A percentile compares a stretch with the other conserved stretches of the same genome.
These are phyloP conservation scores for Idaea dimidiata DNA, from an alignment of 2,888 invertebrate species.

Conservation along the genomic window DNA sequence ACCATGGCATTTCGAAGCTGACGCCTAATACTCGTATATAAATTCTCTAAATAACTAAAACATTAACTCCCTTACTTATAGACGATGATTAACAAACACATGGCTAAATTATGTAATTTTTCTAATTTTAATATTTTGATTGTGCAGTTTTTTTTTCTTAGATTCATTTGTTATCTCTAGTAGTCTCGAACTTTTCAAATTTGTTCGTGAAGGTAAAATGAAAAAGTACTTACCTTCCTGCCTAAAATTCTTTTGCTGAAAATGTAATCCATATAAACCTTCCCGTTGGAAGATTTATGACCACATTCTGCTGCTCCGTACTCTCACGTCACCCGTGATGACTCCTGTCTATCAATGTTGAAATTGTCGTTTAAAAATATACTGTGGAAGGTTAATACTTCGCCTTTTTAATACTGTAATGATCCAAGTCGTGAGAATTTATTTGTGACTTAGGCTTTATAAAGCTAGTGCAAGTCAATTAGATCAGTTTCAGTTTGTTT, in stretches of 20 bases:
- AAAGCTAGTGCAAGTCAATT: too few relatives aligned
- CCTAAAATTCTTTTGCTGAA: neutral
- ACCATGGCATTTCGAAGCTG: neutral
- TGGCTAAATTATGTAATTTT: too few relatives aligned
- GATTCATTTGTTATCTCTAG: too few relatives aligned
- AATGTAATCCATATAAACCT: conserved; percentile 46
- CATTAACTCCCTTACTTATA: too few relatives aligned
- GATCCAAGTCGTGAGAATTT: too few relatives aligned
- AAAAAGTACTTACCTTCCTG: neutral
- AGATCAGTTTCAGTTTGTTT: too few relatives aligned
- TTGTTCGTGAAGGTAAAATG: neutral
- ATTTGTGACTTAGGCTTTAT: too few relatives aligned
- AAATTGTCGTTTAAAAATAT: conserved; percentile 51
- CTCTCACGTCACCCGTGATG: conserved; percentile 60
- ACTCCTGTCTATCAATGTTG: conserved; percentile 69
- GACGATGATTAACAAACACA: too few relatives aligned
- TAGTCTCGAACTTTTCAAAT: neutral
- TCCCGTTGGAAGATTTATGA: conserved; percentile 63
- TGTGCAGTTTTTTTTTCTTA: too few relatives aligned
- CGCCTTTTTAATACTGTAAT: neutral
- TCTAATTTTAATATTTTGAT: too few relatives aligned
- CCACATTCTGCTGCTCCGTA: conserved; percentile 55
- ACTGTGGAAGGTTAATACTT: neutral
- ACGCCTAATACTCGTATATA: neutral
- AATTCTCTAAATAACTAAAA: too few relatives aligned